phyloP scores from a whole-genome alignment of 2,797 vertebrate species.

The Pangasius mekongensis region DNA sequence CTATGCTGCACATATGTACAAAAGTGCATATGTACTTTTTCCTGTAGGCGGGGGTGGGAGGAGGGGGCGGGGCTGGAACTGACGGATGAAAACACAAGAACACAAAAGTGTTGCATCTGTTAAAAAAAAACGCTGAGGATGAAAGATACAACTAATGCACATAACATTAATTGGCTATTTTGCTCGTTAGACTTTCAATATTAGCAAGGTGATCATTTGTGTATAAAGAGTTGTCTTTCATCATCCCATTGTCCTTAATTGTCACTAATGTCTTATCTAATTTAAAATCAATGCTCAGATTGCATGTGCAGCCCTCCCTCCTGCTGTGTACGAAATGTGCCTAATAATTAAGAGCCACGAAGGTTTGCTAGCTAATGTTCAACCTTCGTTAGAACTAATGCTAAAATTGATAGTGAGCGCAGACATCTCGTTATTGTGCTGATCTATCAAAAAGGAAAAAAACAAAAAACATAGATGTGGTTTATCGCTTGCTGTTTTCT shows the following conservation, averaged over 20 bases:
- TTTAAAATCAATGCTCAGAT: slow-evolving; percentile 71
- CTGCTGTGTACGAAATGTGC: slow-evolving; percentile 71
- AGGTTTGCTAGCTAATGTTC: slow-evolving; percentile 69
- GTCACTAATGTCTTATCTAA: slow-evolving; percentile 56
- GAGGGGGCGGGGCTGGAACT: too few relatives aligned
- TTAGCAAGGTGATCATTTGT: neutral
- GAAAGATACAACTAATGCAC: neutral
- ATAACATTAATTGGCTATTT: neutral
- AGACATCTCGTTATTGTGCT: slow-evolving; percentile 62
- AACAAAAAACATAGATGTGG: slow-evolving; percentile 57
- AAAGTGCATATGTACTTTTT: neutral
- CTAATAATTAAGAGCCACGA: slow-evolving; percentile 79
- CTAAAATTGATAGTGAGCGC: slow-evolving; percentile 44
- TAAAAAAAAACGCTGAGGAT: neutral
- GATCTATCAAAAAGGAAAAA: slow-evolving; percentile 67
- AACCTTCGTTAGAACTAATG: slow-evolving; percentile 51
- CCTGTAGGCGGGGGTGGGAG: neutral
- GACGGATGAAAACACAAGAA: neutral
- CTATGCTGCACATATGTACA: neutral
- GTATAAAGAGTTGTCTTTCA: neutral
- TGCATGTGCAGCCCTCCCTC: slow-evolving; percentile 73
- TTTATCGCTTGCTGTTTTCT: slow-evolving; percentile 70
- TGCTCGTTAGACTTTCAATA: neutral
- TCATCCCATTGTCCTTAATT: slow-evolving; percentile 14
- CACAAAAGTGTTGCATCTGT: neutral